Evolutionary conservation across 2,888 invertebrate species (phyloP).

Genomic region (Hyles lineata): DNA sequence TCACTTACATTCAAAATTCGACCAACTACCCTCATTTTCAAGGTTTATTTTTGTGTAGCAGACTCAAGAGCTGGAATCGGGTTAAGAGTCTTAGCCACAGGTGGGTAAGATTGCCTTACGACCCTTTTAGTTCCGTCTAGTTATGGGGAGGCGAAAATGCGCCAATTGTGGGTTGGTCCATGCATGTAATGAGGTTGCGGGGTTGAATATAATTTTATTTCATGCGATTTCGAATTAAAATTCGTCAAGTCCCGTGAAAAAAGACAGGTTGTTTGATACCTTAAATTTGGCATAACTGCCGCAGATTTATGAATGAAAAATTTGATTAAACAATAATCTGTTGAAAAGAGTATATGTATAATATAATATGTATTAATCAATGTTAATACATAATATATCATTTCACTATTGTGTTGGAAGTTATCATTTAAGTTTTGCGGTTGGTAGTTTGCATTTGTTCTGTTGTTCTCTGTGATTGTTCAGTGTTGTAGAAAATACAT

Average conservation of each 20-base stretch:
- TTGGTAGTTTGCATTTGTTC: too few relatives aligned
- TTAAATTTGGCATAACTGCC: too few relatives aligned
- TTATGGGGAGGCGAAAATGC: slow-evolving; percentile 20
- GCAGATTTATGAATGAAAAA: too few relatives aligned
- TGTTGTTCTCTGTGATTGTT: too few relatives aligned
- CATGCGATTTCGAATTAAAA: too few relatives aligned
- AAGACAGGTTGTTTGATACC: neutral
- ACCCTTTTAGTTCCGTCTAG: slow-evolving; percentile 16
- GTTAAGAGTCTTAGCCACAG: slow-evolving; percentile 28
- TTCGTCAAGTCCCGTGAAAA: neutral
- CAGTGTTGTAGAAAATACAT: too few relatives aligned
- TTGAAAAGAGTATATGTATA: too few relatives aligned
- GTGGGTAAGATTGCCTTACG: slow-evolving; percentile 24
- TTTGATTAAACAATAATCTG: too few relatives aligned
- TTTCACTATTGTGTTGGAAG: too few relatives aligned
- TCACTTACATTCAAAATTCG: neutral
- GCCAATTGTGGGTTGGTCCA: neutral
- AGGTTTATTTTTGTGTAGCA: neutral
- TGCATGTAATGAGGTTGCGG: slow-evolving; percentile 7
- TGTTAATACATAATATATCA: too few relatives aligned
- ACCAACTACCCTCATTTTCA: neutral
- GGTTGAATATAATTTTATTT: neutral
- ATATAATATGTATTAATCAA: too few relatives aligned
- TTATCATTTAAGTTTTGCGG: too few relatives aligned
- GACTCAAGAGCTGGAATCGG: slow-evolving; percentile 6